Conservation (phyloP, 2,797 vertebrate genomes). For the Synanceia verrucosa region DNA sequence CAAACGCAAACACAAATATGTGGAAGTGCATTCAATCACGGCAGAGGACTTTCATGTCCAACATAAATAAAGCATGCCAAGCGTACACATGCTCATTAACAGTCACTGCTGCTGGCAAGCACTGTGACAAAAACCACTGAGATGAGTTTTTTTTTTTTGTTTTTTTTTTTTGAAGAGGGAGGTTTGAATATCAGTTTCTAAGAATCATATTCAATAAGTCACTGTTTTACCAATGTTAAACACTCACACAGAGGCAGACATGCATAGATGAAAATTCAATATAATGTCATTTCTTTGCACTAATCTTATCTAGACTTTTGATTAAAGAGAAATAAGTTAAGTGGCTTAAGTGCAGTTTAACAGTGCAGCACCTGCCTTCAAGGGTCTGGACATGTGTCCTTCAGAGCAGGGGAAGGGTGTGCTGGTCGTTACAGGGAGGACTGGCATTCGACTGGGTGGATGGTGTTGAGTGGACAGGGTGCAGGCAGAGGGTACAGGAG, state of each 20-base stretch:
- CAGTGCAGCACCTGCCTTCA: conserved; percentile 69
- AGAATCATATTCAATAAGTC: background rate
- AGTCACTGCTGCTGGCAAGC: background rate
- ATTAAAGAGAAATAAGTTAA: conserved; percentile 7
- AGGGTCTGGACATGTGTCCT: conserved; percentile 40
- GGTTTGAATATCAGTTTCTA: background rate
- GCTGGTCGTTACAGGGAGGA: conserved; percentile 40
- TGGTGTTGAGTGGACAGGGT: conserved; percentile 15
- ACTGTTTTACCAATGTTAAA: background rate
- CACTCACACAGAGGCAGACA: background rate
- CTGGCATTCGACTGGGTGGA: conserved; percentile 16
- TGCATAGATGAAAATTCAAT: background rate
- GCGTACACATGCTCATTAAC: conserved; percentile 27
- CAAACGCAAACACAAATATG: conserved; percentile 39
- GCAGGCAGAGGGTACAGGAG: conserved; percentile 12
- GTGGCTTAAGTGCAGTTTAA: conserved; percentile 7
- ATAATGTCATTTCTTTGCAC: background rate
- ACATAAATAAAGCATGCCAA: conserved; percentile 8
- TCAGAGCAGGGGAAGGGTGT: conserved; percentile 28
- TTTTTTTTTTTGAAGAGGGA: too few relatives aligned
- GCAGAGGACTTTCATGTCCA: conserved; percentile 24
- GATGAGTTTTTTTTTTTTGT: too few relatives aligned
- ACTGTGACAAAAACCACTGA: too few relatives aligned
- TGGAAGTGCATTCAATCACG: conserved; percentile 27
- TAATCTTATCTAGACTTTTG: background rate